phyloP scores from a whole-genome alignment of 2,888 invertebrate species.

The Eledona agricola region DNA sequence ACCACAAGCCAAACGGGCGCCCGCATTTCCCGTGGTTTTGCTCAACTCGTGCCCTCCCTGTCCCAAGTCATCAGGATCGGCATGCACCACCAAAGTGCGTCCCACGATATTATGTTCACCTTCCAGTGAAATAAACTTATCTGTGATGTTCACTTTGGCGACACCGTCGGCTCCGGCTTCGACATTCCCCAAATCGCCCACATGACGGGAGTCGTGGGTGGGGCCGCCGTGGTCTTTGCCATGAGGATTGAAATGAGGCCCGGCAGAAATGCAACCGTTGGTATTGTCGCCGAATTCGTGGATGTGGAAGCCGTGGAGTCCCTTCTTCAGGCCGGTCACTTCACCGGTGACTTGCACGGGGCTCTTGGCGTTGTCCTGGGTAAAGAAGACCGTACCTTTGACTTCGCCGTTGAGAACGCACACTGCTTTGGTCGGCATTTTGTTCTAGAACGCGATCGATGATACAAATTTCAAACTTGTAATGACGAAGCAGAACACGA shows the following conservation, averaged over 20 bases:
- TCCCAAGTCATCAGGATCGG: constrained; percentile 94
- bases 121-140: constrained; percentile 70
- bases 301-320: constrained; percentile 90
- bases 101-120: constrained; percentile 84
- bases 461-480: no score
- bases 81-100: constrained; percentile 89
- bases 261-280: constrained; percentile 95
- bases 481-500: constrained; percentile 21
- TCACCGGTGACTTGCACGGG: constrained; percentile 84
- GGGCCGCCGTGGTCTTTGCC: constrained; percentile 87
- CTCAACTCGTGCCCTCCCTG: constrained; percentile 91
- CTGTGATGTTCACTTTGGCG: constrained; percentile 72
- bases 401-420: constrained; percentile 89
- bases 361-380: constrained; percentile 75
- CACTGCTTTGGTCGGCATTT: constrained; percentile 79
- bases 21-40: constrained; percentile 94
- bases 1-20: constrained; percentile 87
- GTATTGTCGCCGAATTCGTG: constrained; percentile 97
- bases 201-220: constrained; percentile 75
- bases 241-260: constrained; percentile 90
- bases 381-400: constrained; percentile 82
- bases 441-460: constrained; percentile 36
- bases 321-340: constrained; percentile 79
- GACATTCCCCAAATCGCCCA: constrained; percentile 84
- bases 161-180: constrained; percentile 70